Evolutionary conservation across 2,888 invertebrate genomes (phyloP), one percentile per base, ranked within the genome.

Genomic region (Mimumesa dahlbomi): DNA sequence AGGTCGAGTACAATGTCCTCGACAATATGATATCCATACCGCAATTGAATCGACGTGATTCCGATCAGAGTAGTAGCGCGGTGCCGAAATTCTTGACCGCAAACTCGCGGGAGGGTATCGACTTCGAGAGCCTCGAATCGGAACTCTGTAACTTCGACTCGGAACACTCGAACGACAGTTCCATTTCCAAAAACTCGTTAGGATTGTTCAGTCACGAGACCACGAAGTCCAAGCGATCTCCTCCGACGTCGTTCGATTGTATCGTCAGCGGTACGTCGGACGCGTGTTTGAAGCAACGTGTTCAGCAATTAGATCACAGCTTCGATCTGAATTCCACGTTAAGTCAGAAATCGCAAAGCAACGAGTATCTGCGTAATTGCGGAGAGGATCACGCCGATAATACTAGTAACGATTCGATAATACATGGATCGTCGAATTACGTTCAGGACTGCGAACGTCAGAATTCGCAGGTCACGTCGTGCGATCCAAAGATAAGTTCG

Each of bases 81-180:
- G 74, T 85, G 11, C 86, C 89, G 2, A 84, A 84, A 49, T 89
- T 84, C 45, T 77, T 89, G 2, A 71, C 84, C 11, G 88, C 88
- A 0, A 88, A 88, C 63, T 89, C 89, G 5, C 86, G 89, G 14
- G 87, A 89, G 54, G 87, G 88, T n/a, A 86, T 89, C 29, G 89
- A 89, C 62, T 89, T 89, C 38, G 89, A 89, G 43, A 87, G 85
- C 43, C 77, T 89, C 46, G 86, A 88, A 45, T 81, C 85, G 3
- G 87, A 89, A 45, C 77, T 88, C 7, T 84, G 85, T 48, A 84
- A 85, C 62, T 81, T 88, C 22, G 87, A 88, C 43, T 83, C 85
- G 11, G 86, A 87, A 22, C 84, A 86, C 48, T 85, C 88, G 16
- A 86, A 81, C 65, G 87, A 86, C 63, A 86, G 85, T 65, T 81